Evolutionary conservation across 2,113 vertebrate species (phyloP).

Genomic region (Cebidichthys violaceus): DNA sequence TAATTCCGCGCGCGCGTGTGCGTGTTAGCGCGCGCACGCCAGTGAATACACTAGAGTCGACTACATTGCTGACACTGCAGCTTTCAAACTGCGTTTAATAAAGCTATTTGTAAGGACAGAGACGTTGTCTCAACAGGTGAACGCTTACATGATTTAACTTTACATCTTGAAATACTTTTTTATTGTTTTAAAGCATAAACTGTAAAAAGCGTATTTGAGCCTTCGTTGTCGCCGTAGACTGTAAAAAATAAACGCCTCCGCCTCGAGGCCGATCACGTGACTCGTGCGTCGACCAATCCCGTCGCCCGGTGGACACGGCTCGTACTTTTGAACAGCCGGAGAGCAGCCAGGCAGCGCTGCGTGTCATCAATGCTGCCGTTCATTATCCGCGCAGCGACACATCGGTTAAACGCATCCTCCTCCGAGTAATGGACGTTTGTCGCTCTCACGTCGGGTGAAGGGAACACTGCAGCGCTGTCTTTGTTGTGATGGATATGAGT

Average conservation of each 20-base stretch:
- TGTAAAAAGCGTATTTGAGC: background rate
- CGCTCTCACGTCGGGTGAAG: background rate
- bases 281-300: slow-evolving; percentile 68
- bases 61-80: background rate
- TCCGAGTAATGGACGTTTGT: slow-evolving; percentile 6
- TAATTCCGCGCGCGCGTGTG: background rate
- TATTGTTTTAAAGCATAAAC: background rate
- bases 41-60: background rate
- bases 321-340: slow-evolving; percentile 81
- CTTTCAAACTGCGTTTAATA: background rate
- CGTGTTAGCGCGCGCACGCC: background rate
- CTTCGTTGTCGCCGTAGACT: background rate
- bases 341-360: slow-evolving; percentile 1
- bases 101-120: background rate
- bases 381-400: background rate
- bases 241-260: too few species aligned
- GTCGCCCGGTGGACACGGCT: slow-evolving; percentile 46
- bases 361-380: background rate
- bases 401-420: background rate
- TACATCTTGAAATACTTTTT: background rate
- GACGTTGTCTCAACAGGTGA: background rate
- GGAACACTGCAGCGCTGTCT: background rate
- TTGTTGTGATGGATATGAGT: slow-evolving; percentile 56
- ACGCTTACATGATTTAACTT: background rate
- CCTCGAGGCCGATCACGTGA: slow-evolving; percentile 69